Percentiles rank a stretch among this genome's conserved stretches.
Conservation (phyloP, 2,888 invertebrate species). For the Caenorhabditis sinica region DNA sequence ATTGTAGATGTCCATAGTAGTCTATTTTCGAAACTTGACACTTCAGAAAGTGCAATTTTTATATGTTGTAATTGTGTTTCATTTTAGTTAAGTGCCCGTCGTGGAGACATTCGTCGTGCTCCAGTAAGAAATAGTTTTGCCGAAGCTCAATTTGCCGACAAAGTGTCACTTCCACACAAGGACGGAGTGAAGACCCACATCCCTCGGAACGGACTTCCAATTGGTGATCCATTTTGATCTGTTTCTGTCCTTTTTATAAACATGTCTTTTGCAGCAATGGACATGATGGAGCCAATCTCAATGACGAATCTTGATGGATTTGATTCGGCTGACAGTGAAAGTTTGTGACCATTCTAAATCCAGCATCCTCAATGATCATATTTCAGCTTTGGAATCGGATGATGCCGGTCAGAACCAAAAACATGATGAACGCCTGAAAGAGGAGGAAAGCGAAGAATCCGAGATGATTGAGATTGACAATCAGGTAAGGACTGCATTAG, state of each 20-base stretch:
- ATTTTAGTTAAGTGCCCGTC: conserved; percentile 62
- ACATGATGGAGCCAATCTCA: conserved; percentile 61
- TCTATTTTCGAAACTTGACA: neutral
- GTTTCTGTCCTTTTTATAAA: conserved; percentile 21
- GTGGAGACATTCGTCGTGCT: conserved; percentile 69
- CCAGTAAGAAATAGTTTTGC: conserved; percentile 70
- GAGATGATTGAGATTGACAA: conserved; percentile 32
- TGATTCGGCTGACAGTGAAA: conserved; percentile 46
- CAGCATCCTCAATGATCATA: conserved; percentile 36
- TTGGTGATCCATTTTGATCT: conserved; percentile 50
- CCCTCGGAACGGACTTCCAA: conserved; percentile 63
- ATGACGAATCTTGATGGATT: conserved; percentile 60
- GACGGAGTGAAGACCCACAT: conserved; percentile 67
- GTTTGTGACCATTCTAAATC: conserved; percentile 37
- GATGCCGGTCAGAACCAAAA: conserved; percentile 28
- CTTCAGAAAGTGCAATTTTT: neutral
- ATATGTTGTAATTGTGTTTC: neutral
- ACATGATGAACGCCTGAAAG: conserved; percentile 12
- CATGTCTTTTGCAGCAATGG: conserved; percentile 52
- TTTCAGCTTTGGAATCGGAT: conserved; percentile 17
- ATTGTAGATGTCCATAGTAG: neutral
- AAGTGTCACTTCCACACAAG: conserved; percentile 54
- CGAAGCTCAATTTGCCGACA: conserved; percentile 63
- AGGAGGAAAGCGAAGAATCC: conserved; percentile 24
- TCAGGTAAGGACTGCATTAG: conserved; percentile 48